Base-by-base conservation (phyloP, 2,888 invertebrate genomes). In the Cartodere bifasciata region DNA sequence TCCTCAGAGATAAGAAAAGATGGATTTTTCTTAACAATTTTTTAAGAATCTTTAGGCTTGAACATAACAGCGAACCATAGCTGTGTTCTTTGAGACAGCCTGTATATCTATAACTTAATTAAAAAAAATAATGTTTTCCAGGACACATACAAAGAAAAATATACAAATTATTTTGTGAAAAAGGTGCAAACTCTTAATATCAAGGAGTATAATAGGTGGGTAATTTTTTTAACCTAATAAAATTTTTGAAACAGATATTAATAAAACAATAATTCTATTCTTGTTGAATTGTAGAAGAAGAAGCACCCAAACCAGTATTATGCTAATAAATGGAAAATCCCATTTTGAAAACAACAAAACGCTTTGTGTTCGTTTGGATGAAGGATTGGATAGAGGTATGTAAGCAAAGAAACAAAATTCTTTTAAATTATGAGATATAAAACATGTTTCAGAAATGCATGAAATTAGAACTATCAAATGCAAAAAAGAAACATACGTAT, bases 401-500 rank as follows among this genome's bases (percentile, higher is more conserved):
- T n/a, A n/a, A n/a, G n/a, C 15, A n/a, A n/a, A n/a, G n/a, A n/a
- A n/a, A n/a, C n/a, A 16, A n/a, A 5, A 3, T 4, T 4, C 24
- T 15, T 6, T 7, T 16, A 14, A 10, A 13, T 17, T 7, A 17
- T 6, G 13, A 28, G 14, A 15, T 23, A 10, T 33, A n/a, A n/a
- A n/a, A 29, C 24, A 33, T 24, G 23, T 51, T 53, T 3, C 45
- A 77, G 73, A 46, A 38, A 24, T 46, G 4, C 11, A 34, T 13
- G 34, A 44, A 34, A 38, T 54, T 31, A 68, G 76, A 1, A 67
- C 71, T 35, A 84, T 91, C 56, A 69, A 68, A 2, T 86, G 85
- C 50, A 88, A 90, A 55, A 88, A 88, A 52, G 63, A 85, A 40
- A 70, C 70, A 0, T 77, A 87, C 45, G 64, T 86, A n/a, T 91